These are phyloP conservation scores for Megalopta genalis DNA, from an alignment of 1,140 invertebrate genomes.

Conservation along the genomic window DNA sequence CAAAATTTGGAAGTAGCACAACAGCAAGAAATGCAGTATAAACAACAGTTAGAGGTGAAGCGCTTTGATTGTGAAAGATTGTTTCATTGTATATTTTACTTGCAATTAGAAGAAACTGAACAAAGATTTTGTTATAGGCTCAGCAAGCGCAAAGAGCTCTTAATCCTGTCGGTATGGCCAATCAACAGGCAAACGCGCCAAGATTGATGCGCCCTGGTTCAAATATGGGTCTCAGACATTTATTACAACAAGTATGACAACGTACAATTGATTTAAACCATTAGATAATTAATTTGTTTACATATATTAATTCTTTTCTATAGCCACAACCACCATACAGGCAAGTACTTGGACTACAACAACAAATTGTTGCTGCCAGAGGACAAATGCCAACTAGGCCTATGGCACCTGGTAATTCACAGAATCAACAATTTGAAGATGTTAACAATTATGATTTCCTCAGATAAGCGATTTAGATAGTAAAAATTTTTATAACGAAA, in stretches of 20 bases:
- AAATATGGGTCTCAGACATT: constrained; percentile 85
- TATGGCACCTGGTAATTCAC: constrained; percentile 74
- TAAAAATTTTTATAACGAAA: not conserved
- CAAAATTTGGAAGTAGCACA: constrained; percentile 88
- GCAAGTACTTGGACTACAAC: constrained; percentile 78
- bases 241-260: constrained; percentile 84
- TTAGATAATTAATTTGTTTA: not conserved
- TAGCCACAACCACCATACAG: constrained; percentile 79
- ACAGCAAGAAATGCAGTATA: constrained; percentile 88
- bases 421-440: constrained; percentile 80
- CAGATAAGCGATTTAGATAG: constrained; percentile 60
- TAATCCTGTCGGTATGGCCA: constrained; percentile 72
- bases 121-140: constrained; percentile 57
- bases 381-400: constrained; percentile 74
- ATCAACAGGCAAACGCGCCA: constrained; percentile 79
- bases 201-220: constrained; percentile 84
- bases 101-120: not conserved
- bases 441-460: constrained; percentile 79
- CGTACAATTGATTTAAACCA: not conserved
- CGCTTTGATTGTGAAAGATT: constrained; percentile 33
- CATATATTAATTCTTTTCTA: constrained; percentile 36
- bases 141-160: constrained; percentile 77
- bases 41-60: constrained; percentile 86
- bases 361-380: constrained; percentile 76
- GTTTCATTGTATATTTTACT: not conserved